Evolutionary conservation across 2,888 invertebrate species (phyloP), one percentile per base, ranked within the genome.

Genomic region (Drosophila mulleri): DNA sequence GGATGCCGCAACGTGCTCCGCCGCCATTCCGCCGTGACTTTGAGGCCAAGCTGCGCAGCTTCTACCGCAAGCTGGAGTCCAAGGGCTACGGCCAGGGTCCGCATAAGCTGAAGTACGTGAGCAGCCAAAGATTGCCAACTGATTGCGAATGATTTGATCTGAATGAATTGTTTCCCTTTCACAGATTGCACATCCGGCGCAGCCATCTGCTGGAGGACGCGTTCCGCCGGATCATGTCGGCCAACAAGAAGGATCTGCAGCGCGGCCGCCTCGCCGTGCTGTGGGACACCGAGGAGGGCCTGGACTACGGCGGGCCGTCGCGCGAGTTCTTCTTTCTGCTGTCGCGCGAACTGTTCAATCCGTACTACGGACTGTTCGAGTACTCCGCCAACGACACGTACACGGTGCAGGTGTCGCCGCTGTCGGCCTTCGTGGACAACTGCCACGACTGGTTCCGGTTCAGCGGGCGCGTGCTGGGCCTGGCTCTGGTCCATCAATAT

Each of bases 351-450:
- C 95, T 99, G 12, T 99, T 99, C 94, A 99, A 99, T 94, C 99
- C 99, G 0, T 99, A 99, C 93, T 99, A 99, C 90, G 99, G 99
- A 0, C 95, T 99, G 69, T 99, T 99, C 93, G 99, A 99, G 93
- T 99, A 99, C 92, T 98, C 98, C 0, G 98, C 98, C 53, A 98
- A 98, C 91, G 98, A 99, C 91, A 98, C 98, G 0, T 99, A 99
- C 92, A 99, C 98, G 8, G 98, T 99, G 26, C 97, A 98, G 93
- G 96, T 98, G 70, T 97, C 97, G 32, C 98, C 99, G 0, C 96
- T 99, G 96, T 98, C 98, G 3, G 97, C 98, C 0, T 98, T 98
- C 91, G 98, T 99, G 23, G 98, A 99, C 91, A 98, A 99, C 91
- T 97, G 98, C 92, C 97, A 98, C 88, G 98, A 98, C 93, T 99